Conservation (phyloP, 2,888 invertebrate genomes). For the Penaeus monodon region DNA sequence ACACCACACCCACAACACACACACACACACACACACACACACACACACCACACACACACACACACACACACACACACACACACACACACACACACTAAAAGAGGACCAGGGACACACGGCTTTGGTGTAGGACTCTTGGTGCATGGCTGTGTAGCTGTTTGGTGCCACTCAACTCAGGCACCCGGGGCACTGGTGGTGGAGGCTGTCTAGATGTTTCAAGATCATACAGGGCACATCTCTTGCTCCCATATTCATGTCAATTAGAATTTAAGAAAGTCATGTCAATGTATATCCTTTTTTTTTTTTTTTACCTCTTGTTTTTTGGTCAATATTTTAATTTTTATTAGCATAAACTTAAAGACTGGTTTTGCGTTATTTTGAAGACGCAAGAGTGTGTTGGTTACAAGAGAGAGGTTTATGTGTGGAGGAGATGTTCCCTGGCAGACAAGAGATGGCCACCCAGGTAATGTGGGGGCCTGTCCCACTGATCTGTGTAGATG, state of each 20-base stretch:
- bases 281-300: not conserved
- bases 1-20: too few species aligned
- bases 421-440: too few species aligned
- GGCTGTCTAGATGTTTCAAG: conserved; percentile 61
- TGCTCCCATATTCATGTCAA: not conserved
- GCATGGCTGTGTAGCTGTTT: conserved; percentile 63
- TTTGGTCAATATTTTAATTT: not conserved
- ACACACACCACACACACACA: too few species aligned
- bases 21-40: too few species aligned
- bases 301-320: not conserved
- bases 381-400: too few species aligned
- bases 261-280: too few species aligned
- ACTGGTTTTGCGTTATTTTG: too few species aligned
- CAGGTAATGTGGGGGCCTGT: conserved; percentile 36
- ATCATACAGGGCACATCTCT: conserved; percentile 45
- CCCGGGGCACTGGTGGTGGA: conserved; percentile 59
- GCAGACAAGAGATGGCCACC: conserved; percentile 19
- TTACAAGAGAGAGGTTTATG: too few species aligned
- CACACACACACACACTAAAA: conserved; percentile 5
- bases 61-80: not conserved
- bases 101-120: conserved; percentile 52
- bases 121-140: conserved; percentile 59
- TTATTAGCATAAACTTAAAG: too few species aligned
- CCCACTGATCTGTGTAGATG: conserved; percentile 57
- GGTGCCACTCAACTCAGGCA: conserved; percentile 49